These are phyloP conservation scores for Amphilophus citrinellus DNA, from an alignment of 2,113 vertebrate genomes.

Conservation along the genomic window DNA sequence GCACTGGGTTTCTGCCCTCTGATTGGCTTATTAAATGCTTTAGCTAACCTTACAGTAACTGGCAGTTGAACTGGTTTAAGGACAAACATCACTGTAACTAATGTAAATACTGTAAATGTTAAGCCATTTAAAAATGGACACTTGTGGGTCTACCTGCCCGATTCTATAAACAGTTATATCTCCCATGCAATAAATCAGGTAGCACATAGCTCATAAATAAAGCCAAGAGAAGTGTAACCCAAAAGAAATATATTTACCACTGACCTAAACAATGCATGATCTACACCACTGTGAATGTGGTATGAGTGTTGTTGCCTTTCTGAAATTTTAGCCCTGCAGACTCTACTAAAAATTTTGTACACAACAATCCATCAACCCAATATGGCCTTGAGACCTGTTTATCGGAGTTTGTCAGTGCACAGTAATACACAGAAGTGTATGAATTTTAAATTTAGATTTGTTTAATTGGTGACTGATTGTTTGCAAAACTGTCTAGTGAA, in stretches of 20 bases:
- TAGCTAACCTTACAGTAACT: background rate
- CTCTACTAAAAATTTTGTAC: background rate
- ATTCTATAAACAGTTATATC: constrained; percentile 1
- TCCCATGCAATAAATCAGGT: background rate
- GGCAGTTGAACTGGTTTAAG: background rate
- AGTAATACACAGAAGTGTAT: background rate
- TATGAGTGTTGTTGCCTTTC: background rate
- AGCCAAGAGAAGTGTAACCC: background rate
- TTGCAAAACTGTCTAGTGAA: background rate
- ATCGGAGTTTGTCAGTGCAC: background rate
- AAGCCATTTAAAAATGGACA: background rate
- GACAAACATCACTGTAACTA: background rate
- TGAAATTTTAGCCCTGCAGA: background rate
- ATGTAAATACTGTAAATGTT: background rate
- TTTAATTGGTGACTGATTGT: background rate
- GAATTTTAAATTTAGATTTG: background rate
- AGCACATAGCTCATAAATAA: background rate
- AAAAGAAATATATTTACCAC: background rate
- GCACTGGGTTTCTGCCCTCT: too few relatives aligned
- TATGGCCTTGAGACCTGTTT: background rate
- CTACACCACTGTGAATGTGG: background rate
- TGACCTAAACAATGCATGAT: background rate
- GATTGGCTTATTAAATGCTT: too few relatives aligned
- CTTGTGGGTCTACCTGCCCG: background rate
- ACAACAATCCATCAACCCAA: background rate